Evolutionary conservation across 53 echinoderm and acorn worm genomes (phyloP), one percentile per base, ranked within the genome.

Genomic region (Zoroaster sp.): DNA sequence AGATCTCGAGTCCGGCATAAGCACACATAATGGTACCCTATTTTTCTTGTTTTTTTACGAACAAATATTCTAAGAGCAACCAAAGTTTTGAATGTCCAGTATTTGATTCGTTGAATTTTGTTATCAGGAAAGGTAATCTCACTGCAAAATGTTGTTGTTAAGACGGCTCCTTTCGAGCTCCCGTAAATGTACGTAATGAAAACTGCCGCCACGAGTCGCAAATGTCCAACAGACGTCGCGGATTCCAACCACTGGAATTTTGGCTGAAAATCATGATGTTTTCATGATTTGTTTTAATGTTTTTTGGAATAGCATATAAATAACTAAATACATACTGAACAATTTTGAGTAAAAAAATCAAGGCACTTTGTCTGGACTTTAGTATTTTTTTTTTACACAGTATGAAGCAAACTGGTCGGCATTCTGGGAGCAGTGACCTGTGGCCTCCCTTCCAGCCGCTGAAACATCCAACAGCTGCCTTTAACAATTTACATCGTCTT

Each of bases 401-500:
- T 35, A 74, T 95, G 88, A 97, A 94, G 75, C 93, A 94, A 68
- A 76, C 92, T 46, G 95, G 93, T 4, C 80, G 75, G 32, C 92
- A 92, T 73, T 80, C 79, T 47, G 95, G 91, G 2, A 91, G 73
- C 65, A 91, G 74, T 55, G 80, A 89, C 44, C 93, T 94, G 5
- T 97, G 97, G 97, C 97, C 97, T 34, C 95, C 95, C 0, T 95
- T 92, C 87, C 92, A 94, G 83, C 95, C 95, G 74, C 87, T 97
- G 39, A 94, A 92, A 53, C 80, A 80, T 3, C 77, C 93, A 33
- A 80, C 81, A 12, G 79, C 86, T 44, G 88, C 89, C 66, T 95
- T 94, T 59, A 66, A 80, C 34, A 88, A 78, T 21, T 72, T 97
- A 2, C 59, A 93, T 33, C 72, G 76, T 30, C 65, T 97, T 9